These are phyloP conservation scores for Amiota communis DNA, from an alignment of 2,888 invertebrate species.

Conservation along the genomic window DNA sequence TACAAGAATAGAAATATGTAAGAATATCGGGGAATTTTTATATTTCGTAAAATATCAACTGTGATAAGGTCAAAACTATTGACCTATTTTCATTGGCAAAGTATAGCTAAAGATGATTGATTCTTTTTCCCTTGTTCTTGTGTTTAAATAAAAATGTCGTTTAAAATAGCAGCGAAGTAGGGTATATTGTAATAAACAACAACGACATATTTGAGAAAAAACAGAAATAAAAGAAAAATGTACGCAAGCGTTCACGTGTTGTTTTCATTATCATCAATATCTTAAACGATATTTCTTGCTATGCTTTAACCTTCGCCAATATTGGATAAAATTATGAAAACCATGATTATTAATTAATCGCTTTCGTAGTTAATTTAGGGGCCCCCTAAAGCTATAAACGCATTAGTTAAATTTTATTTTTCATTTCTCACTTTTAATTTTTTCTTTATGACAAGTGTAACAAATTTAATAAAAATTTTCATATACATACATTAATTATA, in stretches of 20 bases:
- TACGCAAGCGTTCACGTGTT: constrained; percentile 6
- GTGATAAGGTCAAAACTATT: no score
- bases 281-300: neutral
- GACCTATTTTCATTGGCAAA: neutral
- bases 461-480: no score
- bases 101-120: neutral
- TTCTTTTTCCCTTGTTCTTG: neutral
- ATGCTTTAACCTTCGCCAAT: neutral
- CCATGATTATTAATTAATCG: no score
- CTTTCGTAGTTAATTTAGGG: no score
- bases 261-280: neutral
- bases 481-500: no score
- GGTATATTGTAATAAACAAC: neutral
- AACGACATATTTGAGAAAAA: constrained; percentile 1
- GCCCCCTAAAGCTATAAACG: no score
- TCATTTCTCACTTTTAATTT: no score
- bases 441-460: no score
- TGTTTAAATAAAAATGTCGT: neutral
- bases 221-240: neutral
- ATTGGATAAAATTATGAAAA: neutral
- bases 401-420: no score
- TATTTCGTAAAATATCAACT: no score
- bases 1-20: no score
- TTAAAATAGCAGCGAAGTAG: neutral
- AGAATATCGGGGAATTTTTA: no score